Evolutionary conservation across 2,888 invertebrate species (phyloP).

Genomic region (Drosophila formosana): DNA sequence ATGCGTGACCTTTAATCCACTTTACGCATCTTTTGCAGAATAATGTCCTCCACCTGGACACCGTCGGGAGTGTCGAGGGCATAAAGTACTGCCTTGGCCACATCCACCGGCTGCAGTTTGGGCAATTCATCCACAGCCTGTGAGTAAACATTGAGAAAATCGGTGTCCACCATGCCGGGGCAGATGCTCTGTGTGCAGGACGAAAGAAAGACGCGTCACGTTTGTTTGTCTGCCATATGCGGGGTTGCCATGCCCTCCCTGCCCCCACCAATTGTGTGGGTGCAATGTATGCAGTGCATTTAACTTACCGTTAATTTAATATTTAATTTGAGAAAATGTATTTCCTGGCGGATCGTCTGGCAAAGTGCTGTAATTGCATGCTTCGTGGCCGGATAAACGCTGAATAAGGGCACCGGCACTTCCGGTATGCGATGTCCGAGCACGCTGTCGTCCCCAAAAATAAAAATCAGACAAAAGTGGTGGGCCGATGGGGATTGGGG

Average conservation of each 20-base stretch:
- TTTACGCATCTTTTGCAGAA: constrained; percentile 82
- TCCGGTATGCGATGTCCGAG: constrained; percentile 86
- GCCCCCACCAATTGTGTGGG: constrained; percentile 2
- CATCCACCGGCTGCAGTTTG: constrained; percentile 86
- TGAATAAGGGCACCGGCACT: constrained; percentile 86
- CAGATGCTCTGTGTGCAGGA: constrained; percentile 86
- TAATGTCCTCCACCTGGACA: constrained; percentile 86
- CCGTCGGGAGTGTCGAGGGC: constrained; percentile 88
- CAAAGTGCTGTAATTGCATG: constrained; percentile 87
- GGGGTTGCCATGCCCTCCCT: constrained; percentile 3
- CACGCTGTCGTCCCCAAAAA: constrained; percentile 75
- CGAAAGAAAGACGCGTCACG: constrained; percentile 36
- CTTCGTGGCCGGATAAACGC: constrained; percentile 87
- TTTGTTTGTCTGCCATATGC: constrained; percentile 38
- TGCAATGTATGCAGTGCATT: constrained; percentile 71
- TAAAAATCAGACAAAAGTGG: constrained; percentile 16
- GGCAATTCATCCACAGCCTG: constrained; percentile 84
- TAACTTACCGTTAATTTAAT: constrained; percentile 85
- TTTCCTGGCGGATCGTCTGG: constrained; percentile 87
- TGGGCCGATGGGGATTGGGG: neutral
- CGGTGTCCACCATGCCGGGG: constrained; percentile 88
- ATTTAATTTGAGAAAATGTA: constrained; percentile 85
- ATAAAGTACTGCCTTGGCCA: constrained; percentile 88
- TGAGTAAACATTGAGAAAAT: constrained; percentile 85
- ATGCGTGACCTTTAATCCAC: constrained; percentile 31